These are phyloP conservation scores for Cerastis leucographa DNA, from an alignment of 2,888 invertebrate genomes.

Conservation along the genomic window DNA sequence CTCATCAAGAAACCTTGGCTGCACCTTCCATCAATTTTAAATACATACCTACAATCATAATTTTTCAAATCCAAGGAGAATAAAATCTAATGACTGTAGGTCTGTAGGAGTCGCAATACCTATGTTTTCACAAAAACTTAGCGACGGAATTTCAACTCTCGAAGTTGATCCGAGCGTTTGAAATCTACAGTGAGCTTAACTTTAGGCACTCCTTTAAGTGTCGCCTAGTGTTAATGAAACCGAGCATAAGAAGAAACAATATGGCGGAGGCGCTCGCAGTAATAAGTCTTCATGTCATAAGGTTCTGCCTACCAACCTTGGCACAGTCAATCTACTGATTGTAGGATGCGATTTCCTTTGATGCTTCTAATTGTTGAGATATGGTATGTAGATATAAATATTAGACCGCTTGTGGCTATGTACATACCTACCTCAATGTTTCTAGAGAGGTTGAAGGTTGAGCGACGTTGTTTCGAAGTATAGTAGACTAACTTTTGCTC, in stretches of 20 bases:
- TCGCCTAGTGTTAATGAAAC: background rate
- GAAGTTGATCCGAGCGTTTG: background rate
- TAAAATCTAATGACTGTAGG: constrained; percentile 51
- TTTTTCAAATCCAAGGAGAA: constrained; percentile 39
- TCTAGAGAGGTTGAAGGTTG: constrained; percentile 10
- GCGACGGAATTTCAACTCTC: background rate
- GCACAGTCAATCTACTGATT: constrained; percentile 48
- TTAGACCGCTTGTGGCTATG: background rate
- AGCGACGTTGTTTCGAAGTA: background rate
- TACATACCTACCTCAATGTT: background rate
- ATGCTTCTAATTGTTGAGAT: constrained; percentile 28
- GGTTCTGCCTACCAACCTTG: constrained; percentile 49
- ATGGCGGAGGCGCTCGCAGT: constrained; percentile 45
- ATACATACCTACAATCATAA: background rate
- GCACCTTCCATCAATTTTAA: constrained; percentile 20
- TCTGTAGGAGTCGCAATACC: constrained; percentile 19
- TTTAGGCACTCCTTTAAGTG: background rate
- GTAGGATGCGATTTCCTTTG: constrained; percentile 36
- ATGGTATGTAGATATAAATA: constrained; percentile 3
- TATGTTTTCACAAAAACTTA: background rate
- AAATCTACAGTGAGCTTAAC: background rate
- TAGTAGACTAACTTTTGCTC: background rate
- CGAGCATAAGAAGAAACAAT: constrained; percentile 35
- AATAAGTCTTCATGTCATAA: constrained; percentile 46
- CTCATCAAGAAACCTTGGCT: constrained; percentile 31